A percentile compares a stretch with the other conserved stretches of the same genome.
Conservation (phyloP, 1,140 invertebrate species). For the Drosophila prosaltans region DNA sequence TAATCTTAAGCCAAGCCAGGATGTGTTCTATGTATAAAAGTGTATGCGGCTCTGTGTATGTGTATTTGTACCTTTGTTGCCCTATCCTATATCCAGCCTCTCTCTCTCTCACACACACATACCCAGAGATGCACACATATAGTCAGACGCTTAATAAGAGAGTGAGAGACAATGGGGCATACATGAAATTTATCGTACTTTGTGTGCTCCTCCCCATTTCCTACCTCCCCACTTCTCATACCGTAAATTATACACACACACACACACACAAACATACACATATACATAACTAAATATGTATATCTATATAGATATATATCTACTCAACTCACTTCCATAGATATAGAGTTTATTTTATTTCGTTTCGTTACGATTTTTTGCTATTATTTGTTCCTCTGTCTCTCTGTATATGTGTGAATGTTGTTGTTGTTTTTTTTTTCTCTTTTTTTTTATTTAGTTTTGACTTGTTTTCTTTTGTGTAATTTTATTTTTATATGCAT, state of each 20-base stretch:
- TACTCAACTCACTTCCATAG: conserved; percentile 35
- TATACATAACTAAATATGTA: too few relatives aligned
- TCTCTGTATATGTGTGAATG: conserved; percentile 56
- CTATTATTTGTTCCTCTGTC: conserved; percentile 76
- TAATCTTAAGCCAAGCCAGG: neutral
- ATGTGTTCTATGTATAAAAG: neutral
- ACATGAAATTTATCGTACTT: conserved; percentile 50
- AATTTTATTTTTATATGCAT: conserved; percentile 69
- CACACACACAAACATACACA: neutral
- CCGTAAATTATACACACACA: neutral
- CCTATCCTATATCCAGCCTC: conserved; percentile 30
- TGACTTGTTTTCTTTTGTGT: conserved; percentile 81
- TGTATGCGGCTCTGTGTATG: neutral
- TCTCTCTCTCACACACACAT: conserved; percentile 8
- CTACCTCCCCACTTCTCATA: neutral
- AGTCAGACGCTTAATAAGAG: conserved; percentile 26
- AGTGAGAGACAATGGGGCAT: conserved; percentile 30
- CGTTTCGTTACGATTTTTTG: conserved; percentile 81
- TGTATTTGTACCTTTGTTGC: neutral
- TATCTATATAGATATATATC: neutral
- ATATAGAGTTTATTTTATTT: conserved; percentile 80
- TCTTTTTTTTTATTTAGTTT: conserved; percentile 73
- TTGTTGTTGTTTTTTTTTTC: conserved; percentile 63
- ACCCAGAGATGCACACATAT: neutral
- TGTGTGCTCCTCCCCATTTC: conserved; percentile 36